Percentiles rank a stretch among this genome's conserved stretches.
Conservation (phyloP, 2,888 invertebrate genomes). For the Drosophila melanocephala region DNA sequence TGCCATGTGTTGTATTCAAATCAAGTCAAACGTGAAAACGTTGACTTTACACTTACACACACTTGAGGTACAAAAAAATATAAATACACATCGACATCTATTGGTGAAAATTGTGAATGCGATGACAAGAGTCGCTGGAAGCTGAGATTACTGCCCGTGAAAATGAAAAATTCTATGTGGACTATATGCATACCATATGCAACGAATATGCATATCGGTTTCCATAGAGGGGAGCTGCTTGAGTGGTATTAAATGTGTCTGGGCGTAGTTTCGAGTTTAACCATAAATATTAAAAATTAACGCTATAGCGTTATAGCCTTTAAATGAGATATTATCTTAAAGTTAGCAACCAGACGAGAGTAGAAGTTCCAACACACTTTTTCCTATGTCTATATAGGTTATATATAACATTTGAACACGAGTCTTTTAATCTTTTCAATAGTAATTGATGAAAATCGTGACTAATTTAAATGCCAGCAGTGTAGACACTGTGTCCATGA, state of each 20-base stretch:
- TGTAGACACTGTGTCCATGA: conserved; percentile 53
- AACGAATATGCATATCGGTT: conserved; percentile 11
- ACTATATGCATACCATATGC: conserved; percentile 34
- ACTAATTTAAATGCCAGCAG: conserved; percentile 52
- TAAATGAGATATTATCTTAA: neutral
- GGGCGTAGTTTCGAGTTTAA: conserved; percentile 10
- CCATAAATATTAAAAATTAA: conserved; percentile 21
- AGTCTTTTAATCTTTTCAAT: neutral
- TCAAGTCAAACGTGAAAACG: conserved; percentile 77
- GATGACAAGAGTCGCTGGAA: conserved; percentile 34
- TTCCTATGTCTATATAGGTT: neutral
- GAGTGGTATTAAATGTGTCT: conserved; percentile 51
- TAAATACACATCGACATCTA: conserved; percentile 26
- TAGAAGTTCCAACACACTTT: neutral
- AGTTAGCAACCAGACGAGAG: neutral
- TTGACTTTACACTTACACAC: conserved; percentile 67
- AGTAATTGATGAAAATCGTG: conserved; percentile 3
- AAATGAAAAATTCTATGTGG: conserved; percentile 46
- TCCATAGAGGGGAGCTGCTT: conserved; percentile 16
- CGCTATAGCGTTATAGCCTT: neutral
- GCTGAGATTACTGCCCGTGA: conserved; percentile 38
- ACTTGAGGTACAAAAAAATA: conserved; percentile 37
- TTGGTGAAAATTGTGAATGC: conserved; percentile 25
- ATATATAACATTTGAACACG: neutral
- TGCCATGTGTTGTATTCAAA: conserved; percentile 64